Evolutionary conservation across 2,888 invertebrate genomes (phyloP).

Genomic region (Lasius platythorax): DNA sequence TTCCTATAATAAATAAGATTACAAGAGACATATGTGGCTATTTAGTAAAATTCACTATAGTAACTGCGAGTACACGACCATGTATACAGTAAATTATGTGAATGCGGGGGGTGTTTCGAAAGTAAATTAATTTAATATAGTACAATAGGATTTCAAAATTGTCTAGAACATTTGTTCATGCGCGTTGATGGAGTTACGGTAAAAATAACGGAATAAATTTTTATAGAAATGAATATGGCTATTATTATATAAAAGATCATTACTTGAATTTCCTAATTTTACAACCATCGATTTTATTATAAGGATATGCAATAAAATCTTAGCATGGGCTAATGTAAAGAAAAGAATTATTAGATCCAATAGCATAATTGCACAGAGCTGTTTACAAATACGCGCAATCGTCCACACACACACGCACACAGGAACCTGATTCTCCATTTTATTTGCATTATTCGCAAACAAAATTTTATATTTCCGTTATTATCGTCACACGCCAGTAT

Average conservation of each 20-base stretch:
- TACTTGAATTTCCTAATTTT: neutral
- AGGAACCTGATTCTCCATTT: constrained; percentile 64
- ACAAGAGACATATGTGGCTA: constrained; percentile 72
- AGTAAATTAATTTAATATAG: constrained; percentile 68
- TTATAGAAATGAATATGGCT: neutral
- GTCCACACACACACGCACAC: constrained; percentile 66
- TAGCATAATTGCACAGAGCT: constrained; percentile 49
- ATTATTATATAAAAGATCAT: constrained; percentile 3
- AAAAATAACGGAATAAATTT: constrained; percentile 42
- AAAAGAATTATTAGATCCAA: constrained; percentile 10
- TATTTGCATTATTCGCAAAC: constrained; percentile 54
- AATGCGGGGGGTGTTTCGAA: constrained; percentile 66
- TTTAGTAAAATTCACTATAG: constrained; percentile 72
- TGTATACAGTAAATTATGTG: constrained; percentile 72
- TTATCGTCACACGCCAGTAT: constrained; percentile 58
- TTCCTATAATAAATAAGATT: constrained; percentile 77
- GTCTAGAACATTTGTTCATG: constrained; percentile 62
- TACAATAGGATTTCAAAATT: constrained; percentile 57
- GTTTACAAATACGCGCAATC: constrained; percentile 68
- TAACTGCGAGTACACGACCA: constrained; percentile 72
- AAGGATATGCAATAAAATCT: constrained; percentile 27
- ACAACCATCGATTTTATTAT: constrained; percentile 4
- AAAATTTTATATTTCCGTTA: constrained; percentile 56
- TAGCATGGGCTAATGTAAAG: constrained; percentile 11
- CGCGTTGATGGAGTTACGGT: constrained; percentile 50